Percentiles rank a stretch among this genome's conserved stretches.
These are phyloP conservation scores for Siphonodentalium dalli DNA, from an alignment of 2,888 invertebrate species.

Conservation along the genomic window DNA sequence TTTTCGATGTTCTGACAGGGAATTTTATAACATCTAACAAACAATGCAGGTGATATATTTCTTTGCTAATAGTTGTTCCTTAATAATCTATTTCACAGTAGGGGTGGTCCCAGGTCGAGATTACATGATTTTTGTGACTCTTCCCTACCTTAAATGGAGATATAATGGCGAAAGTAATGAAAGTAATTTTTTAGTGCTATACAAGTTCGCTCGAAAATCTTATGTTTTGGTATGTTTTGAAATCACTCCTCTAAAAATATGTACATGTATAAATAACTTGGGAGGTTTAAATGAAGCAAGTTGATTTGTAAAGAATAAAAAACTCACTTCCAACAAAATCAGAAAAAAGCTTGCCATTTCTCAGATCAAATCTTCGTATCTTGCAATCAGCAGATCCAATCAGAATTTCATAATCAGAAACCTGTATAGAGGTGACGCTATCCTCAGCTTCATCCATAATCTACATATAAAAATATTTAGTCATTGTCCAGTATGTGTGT, in stretches of 20 bases:
- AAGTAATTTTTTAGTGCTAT: not conserved
- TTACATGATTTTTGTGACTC: too few relatives aligned
- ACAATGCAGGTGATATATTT: too few relatives aligned
- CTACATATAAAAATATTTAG: conserved; percentile 51
- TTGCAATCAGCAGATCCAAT: conserved; percentile 89
- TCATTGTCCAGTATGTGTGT: not conserved
- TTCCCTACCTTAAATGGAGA: too few relatives aligned
- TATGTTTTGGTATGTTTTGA: not conserved
- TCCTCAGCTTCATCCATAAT: conserved; percentile 91
- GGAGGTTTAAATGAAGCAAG: too few relatives aligned
- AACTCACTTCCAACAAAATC: conserved; percentile 82
- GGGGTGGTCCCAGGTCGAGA: too few relatives aligned
- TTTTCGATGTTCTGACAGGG: too few relatives aligned
- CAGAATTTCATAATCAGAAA: conserved; percentile 89
- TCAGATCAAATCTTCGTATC: conserved; percentile 85
- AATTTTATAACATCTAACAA: too few relatives aligned
- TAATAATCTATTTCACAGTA: too few relatives aligned
- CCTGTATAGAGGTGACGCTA: conserved; percentile 72
- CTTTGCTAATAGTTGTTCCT: too few relatives aligned
- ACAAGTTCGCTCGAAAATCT: not conserved
- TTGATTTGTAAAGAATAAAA: not conserved
- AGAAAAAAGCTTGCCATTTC: conserved; percentile 81
- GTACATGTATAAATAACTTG: too few relatives aligned
- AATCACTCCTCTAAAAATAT: too few relatives aligned
- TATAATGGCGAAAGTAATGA: too few relatives aligned